Evolutionary conservation across 2,888 invertebrate genomes (phyloP).

Genomic region (Strigamia maritima): DNA sequence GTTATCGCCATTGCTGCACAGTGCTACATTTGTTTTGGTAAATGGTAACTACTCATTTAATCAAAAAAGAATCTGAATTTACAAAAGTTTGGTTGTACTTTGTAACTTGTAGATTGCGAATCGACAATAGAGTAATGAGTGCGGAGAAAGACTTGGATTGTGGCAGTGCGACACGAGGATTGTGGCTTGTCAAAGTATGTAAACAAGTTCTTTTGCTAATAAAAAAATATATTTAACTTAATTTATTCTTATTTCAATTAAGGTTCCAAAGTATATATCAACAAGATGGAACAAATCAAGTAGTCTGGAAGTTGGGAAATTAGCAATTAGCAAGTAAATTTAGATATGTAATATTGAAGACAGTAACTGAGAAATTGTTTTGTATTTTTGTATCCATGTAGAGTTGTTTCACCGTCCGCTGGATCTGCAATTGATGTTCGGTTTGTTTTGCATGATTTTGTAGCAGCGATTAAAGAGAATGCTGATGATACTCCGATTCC

Average conservation of each 20-base stretch:
- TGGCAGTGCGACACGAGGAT: constrained; percentile 82
- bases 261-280: constrained; percentile 88
- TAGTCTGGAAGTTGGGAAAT: constrained; percentile 89
- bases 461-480: constrained; percentile 71
- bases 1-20: not conserved
- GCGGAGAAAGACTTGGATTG: constrained; percentile 63
- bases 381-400: too few relatives aligned
- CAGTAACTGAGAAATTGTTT: not conserved
- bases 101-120: not conserved
- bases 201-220: not conserved
- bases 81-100: too few relatives aligned
- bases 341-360: not conserved
- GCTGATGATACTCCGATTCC: constrained; percentile 75
- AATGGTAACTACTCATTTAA: too few relatives aligned
- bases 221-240: not conserved
- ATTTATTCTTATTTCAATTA: constrained; percentile 41
- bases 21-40: not conserved
- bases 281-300: constrained; percentile 90
- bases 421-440: constrained; percentile 85
- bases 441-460: constrained; percentile 74
- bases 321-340: constrained; percentile 65
- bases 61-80: too few relatives aligned
- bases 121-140: not conserved
- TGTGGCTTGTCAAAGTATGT: constrained; percentile 88
- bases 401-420: constrained; percentile 51